Base-by-base conservation (phyloP, 1,140 invertebrate species). In the Meloidogyne hapla region DNA sequence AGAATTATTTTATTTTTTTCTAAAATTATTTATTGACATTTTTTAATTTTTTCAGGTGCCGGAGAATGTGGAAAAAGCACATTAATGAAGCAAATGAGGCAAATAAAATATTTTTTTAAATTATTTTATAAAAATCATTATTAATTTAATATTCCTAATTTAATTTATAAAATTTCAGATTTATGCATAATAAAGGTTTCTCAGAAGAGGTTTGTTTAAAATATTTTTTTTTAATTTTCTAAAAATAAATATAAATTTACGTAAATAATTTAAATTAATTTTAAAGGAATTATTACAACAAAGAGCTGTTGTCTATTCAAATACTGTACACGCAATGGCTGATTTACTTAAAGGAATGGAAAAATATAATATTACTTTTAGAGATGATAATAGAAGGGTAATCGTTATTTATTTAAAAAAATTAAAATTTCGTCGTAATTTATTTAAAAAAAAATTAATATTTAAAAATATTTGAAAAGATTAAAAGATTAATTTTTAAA, bases 51-150 rank as follows among this genome's bases (percentile, higher is more conserved):
- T 76, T 48, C 23, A 63, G 69, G 45, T 61, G 45, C 45, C 8
- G 81, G 81, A 45, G 81, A 83, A 73, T 81, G 78, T 62, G 81
- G 81, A 25, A 83, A 83, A 45, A 83, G 81, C 76, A 83, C 81
- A 1, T 79, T 83, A 15, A 48, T 83, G 69, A 83, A 83, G 62
- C 81, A 83, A 40, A 83, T 83, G 79, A 74, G 77, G 81, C 83
- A 45, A 69, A 62, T 45, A 56, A n/a, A 56, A n/a, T n/a, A n/a
- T 56, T 56, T 12, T 33, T 69, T 69, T 69, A 69, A 69, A 18
- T 40, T 42, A n/a, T 63, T 45, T 48, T 1, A 48, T 48, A 18
- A 4, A 18, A 48, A 18, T 48, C 1, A 48, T 18, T 48, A 18
- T 18, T 18, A 1, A 48, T 18, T 18, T 48, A 33, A 33, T 18